Conservation (phyloP, 2,888 invertebrate genomes). For the Chaetogeoica ovagalla region DNA sequence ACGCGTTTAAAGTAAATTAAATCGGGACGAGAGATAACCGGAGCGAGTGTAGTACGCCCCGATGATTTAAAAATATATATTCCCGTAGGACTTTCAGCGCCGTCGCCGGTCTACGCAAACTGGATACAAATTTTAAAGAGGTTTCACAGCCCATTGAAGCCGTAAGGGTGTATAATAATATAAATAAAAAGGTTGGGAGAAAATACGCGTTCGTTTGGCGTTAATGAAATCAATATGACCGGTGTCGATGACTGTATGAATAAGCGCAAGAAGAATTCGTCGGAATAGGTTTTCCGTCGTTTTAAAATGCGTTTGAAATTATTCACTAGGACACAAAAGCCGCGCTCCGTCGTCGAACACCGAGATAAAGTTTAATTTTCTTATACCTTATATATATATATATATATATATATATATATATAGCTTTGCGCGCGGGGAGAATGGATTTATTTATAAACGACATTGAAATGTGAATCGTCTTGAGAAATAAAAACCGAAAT, state of each 20-base stretch:
- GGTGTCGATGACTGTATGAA: background rate
- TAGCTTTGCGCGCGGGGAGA: no score
- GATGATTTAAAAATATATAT: constrained; percentile 19
- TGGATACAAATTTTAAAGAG: constrained; percentile 28
- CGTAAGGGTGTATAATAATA: background rate
- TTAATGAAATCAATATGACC: constrained; percentile 25
- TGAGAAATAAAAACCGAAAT: no score
- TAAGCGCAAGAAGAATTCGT: background rate
- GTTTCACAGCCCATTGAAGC: constrained; percentile 31
- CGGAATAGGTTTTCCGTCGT: background rate
- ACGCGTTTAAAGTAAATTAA: constrained; percentile 36
- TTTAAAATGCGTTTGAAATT: background rate
- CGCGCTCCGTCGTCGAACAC: no score
- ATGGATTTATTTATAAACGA: no score
- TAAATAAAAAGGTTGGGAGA: background rate
- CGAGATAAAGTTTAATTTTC: no score
- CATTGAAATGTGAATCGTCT: no score
- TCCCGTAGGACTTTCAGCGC: background rate
- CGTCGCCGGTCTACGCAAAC: constrained; percentile 2
- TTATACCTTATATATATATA: no score
- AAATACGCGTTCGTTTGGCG: background rate
- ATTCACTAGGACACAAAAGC: background rate
- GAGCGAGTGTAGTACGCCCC: background rate
- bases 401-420: no score
- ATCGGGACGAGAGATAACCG: constrained; percentile 21